Evolutionary conservation across 2,888 invertebrate genomes (phyloP).

Genomic region (Aspidiotus rigidus): DNA sequence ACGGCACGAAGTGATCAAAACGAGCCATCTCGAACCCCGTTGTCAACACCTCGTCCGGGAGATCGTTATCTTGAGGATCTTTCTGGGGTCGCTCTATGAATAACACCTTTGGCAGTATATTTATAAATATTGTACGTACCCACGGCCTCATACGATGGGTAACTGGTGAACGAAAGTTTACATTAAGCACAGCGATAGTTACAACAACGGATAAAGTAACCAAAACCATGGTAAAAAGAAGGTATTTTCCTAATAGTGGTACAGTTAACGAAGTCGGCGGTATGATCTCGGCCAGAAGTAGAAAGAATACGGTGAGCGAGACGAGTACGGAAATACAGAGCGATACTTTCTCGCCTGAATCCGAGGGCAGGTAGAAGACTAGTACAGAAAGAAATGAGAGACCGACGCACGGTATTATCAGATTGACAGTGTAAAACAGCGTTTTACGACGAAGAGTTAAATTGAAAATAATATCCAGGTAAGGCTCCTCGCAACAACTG

Average conservation of each 20-base stretch:
- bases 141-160: slow-evolving; percentile 87
- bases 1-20: slow-evolving; percentile 20
- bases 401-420: slow-evolving; percentile 94
- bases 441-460: slow-evolving; percentile 89
- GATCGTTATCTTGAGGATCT: slow-evolving; percentile 43
- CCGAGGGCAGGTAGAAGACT: slow-evolving; percentile 94
- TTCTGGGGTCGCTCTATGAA: slow-evolving; percentile 82
- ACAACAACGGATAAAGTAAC: slow-evolving; percentile 87
- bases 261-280: slow-evolving; percentile 89
- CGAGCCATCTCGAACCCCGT: slow-evolving; percentile 25
- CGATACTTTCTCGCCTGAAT: slow-evolving; percentile 95
- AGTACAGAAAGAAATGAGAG: slow-evolving; percentile 93
- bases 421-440: slow-evolving; percentile 93
- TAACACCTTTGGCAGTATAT: slow-evolving; percentile 69
- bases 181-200: slow-evolving; percentile 86
- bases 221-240: slow-evolving; percentile 88
- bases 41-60: slow-evolving; percentile 7
- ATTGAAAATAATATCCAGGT: slow-evolving; percentile 95
- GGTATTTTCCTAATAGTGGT: slow-evolving; percentile 81
- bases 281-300: slow-evolving; percentile 86
- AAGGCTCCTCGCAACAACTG: slow-evolving; percentile 94
- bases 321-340: slow-evolving; percentile 88
- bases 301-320: slow-evolving; percentile 87
- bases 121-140: slow-evolving; percentile 56
- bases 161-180: slow-evolving; percentile 79